phyloP scores from a whole-genome alignment of 1,140 invertebrate genomes.

The Ceratina australensis region DNA sequence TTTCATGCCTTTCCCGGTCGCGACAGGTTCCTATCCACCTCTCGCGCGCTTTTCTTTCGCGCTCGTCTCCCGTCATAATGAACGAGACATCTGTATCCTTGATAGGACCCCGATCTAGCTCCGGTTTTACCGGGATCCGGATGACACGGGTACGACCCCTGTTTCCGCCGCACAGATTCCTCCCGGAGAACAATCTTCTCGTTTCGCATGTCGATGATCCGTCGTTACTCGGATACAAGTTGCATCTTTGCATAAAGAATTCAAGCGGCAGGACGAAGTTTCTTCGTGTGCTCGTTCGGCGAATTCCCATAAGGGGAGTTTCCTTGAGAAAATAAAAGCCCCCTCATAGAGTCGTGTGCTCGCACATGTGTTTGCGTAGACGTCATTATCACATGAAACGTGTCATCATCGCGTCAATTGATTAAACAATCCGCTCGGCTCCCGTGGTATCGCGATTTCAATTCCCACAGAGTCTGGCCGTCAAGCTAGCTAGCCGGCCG shows the following conservation, averaged over 20 bases:
- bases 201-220: not conserved
- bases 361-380: not conserved
- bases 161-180: not conserved
- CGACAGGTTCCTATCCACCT: constrained; percentile 63
- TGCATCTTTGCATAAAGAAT: not conserved
- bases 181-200: not conserved
- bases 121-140: constrained; percentile 29
- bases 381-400: not conserved
- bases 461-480: not conserved
- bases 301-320: too few relatives aligned
- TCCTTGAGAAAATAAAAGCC: too few relatives aligned
- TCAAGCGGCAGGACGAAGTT: too few relatives aligned
- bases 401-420: constrained; percentile 12
- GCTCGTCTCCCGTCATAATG: constrained; percentile 63
- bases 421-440: constrained; percentile 13
- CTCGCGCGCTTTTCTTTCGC: constrained; percentile 60
- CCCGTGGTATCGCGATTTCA: constrained; percentile 8
- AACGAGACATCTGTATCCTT: constrained; percentile 65
- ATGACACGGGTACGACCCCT: not conserved
- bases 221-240: not conserved
- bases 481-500: not conserved
- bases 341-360: too few relatives aligned
- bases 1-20: constrained; percentile 65
- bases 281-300: too few relatives aligned
- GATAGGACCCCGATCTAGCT: constrained; percentile 46